Conservation (phyloP, 2,113 vertebrate species). For the Oreamnos americanus region DNA sequence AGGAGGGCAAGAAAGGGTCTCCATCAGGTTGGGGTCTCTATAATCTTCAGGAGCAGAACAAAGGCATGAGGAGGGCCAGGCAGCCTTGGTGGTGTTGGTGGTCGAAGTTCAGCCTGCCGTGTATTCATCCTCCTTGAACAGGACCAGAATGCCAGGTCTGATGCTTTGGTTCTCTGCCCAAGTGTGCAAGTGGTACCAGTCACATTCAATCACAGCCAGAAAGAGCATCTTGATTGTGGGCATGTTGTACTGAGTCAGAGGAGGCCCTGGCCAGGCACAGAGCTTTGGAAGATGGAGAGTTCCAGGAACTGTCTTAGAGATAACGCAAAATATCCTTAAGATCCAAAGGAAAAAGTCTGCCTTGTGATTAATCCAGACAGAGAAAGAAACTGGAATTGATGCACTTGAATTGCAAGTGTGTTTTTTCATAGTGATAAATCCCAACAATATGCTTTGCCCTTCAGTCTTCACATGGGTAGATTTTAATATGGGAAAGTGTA, state of each 20-base stretch:
- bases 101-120: background rate
- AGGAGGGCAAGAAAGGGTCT: background rate
- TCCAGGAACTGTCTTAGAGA: background rate
- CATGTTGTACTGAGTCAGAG: background rate
- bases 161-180: slow-evolving; percentile 52
- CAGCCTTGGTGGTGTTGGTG: background rate
- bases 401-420: background rate
- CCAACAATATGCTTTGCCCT: background rate
- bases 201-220: background rate
- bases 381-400: background rate
- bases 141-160: slow-evolving; percentile 18
- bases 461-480: background rate
- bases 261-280: background rate
- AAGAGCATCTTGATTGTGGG: background rate
- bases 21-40: background rate
- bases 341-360: background rate
- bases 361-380: background rate
- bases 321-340: background rate
- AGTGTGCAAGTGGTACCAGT: background rate
- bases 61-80: background rate
- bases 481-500: background rate
- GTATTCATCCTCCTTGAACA: slow-evolving; percentile 19
- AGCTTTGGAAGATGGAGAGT: background rate
- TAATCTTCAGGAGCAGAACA: slow-evolving; percentile 19
- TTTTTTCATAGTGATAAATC: background rate